phyloP scores from a whole-genome alignment of 2,113 vertebrate genomes.

The Campylorhamphus procurvoides region DNA sequence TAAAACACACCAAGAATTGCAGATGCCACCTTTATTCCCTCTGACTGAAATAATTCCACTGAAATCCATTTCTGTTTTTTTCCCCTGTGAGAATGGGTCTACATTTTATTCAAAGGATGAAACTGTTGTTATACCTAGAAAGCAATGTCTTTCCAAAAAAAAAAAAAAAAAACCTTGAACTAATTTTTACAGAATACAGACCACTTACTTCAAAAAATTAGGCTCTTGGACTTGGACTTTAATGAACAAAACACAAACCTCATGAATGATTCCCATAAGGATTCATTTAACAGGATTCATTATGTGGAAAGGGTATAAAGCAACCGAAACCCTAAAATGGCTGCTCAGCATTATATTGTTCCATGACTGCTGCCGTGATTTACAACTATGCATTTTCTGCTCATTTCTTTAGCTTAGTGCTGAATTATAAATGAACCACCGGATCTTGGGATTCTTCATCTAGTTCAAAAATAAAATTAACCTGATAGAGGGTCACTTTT shows the following conservation, averaged over 20 bases:
- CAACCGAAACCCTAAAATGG: background rate
- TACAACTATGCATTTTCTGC: constrained; percentile 32
- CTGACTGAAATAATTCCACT: background rate
- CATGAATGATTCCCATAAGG: constrained; percentile 50
- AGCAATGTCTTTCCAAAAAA: constrained; percentile 22
- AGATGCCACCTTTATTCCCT: background rate
- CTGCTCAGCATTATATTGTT: background rate
- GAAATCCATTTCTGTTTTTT: background rate
- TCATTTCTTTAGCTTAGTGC: constrained; percentile 51
- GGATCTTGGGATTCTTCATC: constrained; percentile 27
- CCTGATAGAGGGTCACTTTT: constrained; percentile 11
- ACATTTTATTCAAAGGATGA: background rate
- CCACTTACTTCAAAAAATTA: background rate
- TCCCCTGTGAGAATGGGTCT: background rate
- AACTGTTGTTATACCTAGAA: constrained; percentile 24
- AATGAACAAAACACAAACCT: background rate
- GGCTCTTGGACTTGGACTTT: constrained; percentile 26
- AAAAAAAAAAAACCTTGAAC: constrained; percentile 22
- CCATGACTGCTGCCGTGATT: background rate
- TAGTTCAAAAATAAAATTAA: constrained; percentile 50
- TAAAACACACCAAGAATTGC: background rate
- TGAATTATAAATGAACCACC: constrained; percentile 65
- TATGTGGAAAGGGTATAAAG: background rate
- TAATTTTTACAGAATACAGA: constrained; percentile 28
- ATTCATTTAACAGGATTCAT: background rate